These are phyloP conservation scores for Spilosoma lubricipeda DNA, from an alignment of 2,888 invertebrate species.

Conservation along the genomic window DNA sequence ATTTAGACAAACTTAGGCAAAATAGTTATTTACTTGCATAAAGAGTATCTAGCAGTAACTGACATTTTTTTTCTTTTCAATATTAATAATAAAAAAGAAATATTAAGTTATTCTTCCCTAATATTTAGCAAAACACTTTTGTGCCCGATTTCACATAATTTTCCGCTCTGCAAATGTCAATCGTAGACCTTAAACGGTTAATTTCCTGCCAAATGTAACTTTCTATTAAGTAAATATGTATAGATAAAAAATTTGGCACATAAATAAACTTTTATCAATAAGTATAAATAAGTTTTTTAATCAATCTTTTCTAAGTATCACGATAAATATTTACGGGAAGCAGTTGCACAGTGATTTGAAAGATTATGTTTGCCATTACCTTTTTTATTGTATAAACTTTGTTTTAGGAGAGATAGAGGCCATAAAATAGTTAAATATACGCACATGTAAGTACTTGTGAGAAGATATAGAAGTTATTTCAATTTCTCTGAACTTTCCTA, in stretches of 20 bases:
- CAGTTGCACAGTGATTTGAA: slow-evolving; percentile 45
- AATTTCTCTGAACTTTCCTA: not conserved
- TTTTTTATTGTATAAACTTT: slow-evolving; percentile 34
- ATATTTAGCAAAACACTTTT: slow-evolving; percentile 29
- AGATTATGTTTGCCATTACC: slow-evolving; percentile 40
- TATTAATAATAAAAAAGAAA: too few species aligned
- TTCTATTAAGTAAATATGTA: slow-evolving; percentile 51
- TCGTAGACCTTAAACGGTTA: slow-evolving; percentile 54
- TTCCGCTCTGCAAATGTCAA: slow-evolving; percentile 55
- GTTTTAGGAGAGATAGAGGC: slow-evolving; percentile 6
- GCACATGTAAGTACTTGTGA: slow-evolving; percentile 1
- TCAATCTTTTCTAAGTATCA: slow-evolving; percentile 48
- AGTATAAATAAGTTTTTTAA: slow-evolving; percentile 58
- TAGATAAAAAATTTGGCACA: slow-evolving; percentile 46
- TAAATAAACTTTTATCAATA: slow-evolving; percentile 49
- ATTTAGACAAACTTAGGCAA: not conserved
- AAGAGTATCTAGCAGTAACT: not conserved
- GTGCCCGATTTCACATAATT: slow-evolving; percentile 45
- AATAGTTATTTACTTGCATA: not conserved
- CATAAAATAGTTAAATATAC: not conserved
- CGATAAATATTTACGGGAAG: slow-evolving; percentile 49
- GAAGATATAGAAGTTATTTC: not conserved
- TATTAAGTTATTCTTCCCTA: not conserved
- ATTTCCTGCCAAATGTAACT: slow-evolving; percentile 55
- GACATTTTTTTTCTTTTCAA: not conserved